phyloP scores from a whole-genome alignment of 2,797 vertebrate species.

The Chromis chromis region DNA sequence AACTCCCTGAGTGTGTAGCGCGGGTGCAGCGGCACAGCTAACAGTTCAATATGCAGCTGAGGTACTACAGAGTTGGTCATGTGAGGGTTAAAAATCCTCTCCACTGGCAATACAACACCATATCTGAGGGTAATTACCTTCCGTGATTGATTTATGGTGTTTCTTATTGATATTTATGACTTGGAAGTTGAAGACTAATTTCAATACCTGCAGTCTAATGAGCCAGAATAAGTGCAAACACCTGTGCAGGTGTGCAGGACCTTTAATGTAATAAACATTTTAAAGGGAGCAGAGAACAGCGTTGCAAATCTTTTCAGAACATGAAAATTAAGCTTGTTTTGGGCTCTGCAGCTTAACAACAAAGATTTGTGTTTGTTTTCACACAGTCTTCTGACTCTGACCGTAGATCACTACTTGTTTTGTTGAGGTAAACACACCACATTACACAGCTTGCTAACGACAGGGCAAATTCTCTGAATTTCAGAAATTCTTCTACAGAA shows the following conservation, averaged over 20 bases:
- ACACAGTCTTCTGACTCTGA: not conserved
- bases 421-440: not conserved
- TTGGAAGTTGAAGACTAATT: not conserved
- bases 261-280: not conserved
- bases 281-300: not conserved
- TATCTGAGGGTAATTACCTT: not conserved
- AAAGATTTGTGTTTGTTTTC: not conserved
- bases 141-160: too few relatives aligned
- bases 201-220: not conserved
- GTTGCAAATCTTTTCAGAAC: not conserved
- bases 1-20: too few relatives aligned
- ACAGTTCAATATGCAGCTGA: too few relatives aligned
- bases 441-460: not conserved
- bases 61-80: not conserved
- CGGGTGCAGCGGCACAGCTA: too few relatives aligned
- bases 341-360: too few relatives aligned
- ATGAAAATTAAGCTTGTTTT: not conserved
- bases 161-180: not conserved
- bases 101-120: not conserved
- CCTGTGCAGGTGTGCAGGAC: not conserved
- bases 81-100: not conserved
- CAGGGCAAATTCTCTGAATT: not conserved
- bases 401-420: not conserved
- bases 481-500: not conserved
- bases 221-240: not conserved